Evolutionary conservation across 2,113 vertebrate genomes (phyloP).

Genomic region (Coreoperca whiteheadi): DNA sequence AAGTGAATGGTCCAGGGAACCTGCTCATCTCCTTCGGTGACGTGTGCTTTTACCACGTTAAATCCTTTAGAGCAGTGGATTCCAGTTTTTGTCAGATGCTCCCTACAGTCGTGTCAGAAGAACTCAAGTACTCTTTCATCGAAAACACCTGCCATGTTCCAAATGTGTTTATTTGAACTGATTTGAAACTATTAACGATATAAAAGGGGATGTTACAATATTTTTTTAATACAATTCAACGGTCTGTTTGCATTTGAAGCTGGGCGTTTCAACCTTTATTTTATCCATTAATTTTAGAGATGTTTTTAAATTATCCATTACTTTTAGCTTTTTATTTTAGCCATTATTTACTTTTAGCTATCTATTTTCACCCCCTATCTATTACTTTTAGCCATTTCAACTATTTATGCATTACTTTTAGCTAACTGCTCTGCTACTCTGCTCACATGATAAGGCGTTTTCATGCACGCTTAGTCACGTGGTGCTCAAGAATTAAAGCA

Average conservation of each 20-base stretch:
- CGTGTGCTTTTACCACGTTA: not conserved
- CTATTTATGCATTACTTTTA: not conserved
- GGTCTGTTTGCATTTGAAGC: not conserved
- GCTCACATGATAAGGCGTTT: not conserved
- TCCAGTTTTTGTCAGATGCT: not conserved
- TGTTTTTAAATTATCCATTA: not conserved
- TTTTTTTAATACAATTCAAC: not conserved
- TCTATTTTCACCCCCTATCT: too few species aligned
- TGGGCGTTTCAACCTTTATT: not conserved
- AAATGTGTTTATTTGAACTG: not conserved
- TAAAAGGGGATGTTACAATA: not conserved
- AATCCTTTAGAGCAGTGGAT: not conserved
- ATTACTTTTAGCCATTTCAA: not conserved
- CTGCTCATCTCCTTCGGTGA: conserved; percentile 42
- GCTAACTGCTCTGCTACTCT: not conserved
- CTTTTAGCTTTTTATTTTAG: not conserved
- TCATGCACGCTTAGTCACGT: too few species aligned
- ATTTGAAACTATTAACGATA: not conserved
- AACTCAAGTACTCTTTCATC: not conserved
- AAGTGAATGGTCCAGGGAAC: conserved; percentile 26
- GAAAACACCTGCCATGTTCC: not conserved
- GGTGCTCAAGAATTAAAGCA: not conserved
- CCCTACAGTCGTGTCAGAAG: not conserved
- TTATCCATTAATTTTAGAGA: not conserved
- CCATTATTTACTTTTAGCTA: not conserved